Percentiles rank a stretch among this genome's conserved stretches.
phyloP scores from a whole-genome alignment of 2,888 invertebrate species.

The Sminthurinus aureus region DNA sequence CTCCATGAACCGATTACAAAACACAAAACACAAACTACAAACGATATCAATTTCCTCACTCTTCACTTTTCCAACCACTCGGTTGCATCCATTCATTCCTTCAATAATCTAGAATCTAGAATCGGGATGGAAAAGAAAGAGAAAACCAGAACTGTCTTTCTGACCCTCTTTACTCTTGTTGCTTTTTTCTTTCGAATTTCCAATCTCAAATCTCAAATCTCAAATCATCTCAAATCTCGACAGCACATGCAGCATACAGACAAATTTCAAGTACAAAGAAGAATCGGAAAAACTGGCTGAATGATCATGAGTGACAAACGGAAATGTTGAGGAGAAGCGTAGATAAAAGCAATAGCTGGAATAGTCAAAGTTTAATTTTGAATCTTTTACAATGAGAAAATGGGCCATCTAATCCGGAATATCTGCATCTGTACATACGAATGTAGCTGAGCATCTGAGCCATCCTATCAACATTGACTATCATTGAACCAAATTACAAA shows the following conservation, averaged over 20 bases:
- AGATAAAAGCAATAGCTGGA: neutral
- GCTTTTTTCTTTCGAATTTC: neutral
- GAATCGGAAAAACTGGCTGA: constrained; percentile 15
- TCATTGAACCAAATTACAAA: constrained; percentile 25
- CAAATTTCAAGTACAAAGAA: neutral
- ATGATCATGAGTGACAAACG: constrained; percentile 13
- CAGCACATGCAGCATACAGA: neutral
- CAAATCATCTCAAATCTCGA: neutral
- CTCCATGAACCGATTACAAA: neutral
- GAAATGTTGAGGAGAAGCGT: neutral
- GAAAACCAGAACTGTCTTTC: neutral
- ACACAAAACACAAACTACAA: neutral
- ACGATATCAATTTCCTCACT: constrained; percentile 16
- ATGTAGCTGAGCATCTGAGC: neutral
- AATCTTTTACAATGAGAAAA: neutral
- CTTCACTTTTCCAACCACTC: neutral
- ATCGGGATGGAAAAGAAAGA: no score
- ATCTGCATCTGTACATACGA: neutral
- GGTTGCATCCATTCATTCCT: no score
- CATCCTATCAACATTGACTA: constrained; percentile 22
- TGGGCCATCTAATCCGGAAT: neutral
- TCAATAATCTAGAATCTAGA: no score
- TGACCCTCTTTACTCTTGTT: neutral
- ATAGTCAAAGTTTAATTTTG: constrained; percentile 9
- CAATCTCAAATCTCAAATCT: no score